Base-by-base conservation (phyloP, 2,113 vertebrate species). In the Nestor notabilis region DNA sequence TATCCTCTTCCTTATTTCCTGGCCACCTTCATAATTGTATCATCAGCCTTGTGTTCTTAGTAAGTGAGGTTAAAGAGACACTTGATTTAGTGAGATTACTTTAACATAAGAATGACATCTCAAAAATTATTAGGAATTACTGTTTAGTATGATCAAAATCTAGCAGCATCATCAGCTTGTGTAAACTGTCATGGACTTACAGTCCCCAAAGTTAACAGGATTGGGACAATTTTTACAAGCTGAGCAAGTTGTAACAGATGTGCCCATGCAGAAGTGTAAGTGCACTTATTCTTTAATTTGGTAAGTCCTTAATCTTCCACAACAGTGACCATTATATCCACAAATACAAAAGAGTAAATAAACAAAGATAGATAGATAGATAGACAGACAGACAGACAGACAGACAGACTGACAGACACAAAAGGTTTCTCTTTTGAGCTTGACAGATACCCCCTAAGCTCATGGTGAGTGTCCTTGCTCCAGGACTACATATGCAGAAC, bases 401-500 rank as follows among this genome's bases (percentile, higher is more conserved):
- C n/a, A n/a, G n/a, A n/a, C n/a, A n/a, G n/a, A n/a, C n/a, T n/a
- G n/a, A n/a, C n/a, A n/a, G n/a, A n/a, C n/a, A 18, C 9, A 70
- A 19, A 28, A 44, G 8, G 8, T 35, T 78, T 89, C 41, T 86
- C 2, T 0, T 35, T 56, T 47, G 13, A 83, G 16, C 21, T 52
- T 7, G 27, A 23, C 49, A 72, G 71, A 64, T 8, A 68, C 3
- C 7, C 7, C 16, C 13, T 8, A 60, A 39, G 16, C 9, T 88
- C 10, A 15, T 3, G 16, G 35, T 25, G 43, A 58, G 6, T 33
- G 25, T 23, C 9, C 6, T n/a, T 18, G 15, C 31, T 50, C 39
- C 44, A 60, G 66, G 39, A 39, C 13, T 27, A n/a, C 0, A 0
- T 11, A 37, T 70, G 7, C 21, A 41, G 75, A 88, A 23, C 7